Evolutionary conservation across 2,113 vertebrate species (phyloP).

Genomic region (Podocnemis expansa): DNA sequence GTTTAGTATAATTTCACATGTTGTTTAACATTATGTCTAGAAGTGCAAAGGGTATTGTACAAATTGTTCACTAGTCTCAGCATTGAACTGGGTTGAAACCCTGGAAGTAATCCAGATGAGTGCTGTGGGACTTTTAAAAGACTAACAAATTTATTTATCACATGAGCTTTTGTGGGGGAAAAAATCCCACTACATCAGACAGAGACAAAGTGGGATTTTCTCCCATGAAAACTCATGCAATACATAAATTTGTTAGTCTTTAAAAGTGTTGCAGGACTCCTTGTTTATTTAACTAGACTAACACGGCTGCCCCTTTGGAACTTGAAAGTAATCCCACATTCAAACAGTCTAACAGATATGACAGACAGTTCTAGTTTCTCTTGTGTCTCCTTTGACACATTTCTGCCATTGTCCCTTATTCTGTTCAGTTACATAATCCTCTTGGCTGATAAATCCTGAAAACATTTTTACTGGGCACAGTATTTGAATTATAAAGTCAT

Average conservation of each 20-base stretch:
- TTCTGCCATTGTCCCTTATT: slow-evolving; percentile 61
- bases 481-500: slow-evolving; percentile 42
- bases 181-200: no score
- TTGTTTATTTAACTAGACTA: no score
- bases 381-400: slow-evolving; percentile 36
- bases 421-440: slow-evolving; percentile 53
- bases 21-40: no score
- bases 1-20: neutral
- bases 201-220: no score
- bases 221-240: slow-evolving; percentile 9
- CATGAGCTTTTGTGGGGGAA: no score
- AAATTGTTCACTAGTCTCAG: neutral
- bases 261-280: no score
- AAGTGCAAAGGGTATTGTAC: neutral
- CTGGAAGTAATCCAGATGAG: neutral
- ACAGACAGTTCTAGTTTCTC: slow-evolving; percentile 21
- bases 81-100: slow-evolving; percentile 16
- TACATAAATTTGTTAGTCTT: no score
- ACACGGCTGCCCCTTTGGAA: no score
- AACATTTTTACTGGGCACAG: slow-evolving; percentile 27
- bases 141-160: no score
- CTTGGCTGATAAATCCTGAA: slow-evolving; percentile 47
- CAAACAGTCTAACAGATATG: slow-evolving; percentile 11
- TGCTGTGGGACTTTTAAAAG: no score
- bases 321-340: no score